These are phyloP conservation scores for Antheraea assamensis DNA, from an alignment of 2,888 invertebrate species.

Conservation along the genomic window DNA sequence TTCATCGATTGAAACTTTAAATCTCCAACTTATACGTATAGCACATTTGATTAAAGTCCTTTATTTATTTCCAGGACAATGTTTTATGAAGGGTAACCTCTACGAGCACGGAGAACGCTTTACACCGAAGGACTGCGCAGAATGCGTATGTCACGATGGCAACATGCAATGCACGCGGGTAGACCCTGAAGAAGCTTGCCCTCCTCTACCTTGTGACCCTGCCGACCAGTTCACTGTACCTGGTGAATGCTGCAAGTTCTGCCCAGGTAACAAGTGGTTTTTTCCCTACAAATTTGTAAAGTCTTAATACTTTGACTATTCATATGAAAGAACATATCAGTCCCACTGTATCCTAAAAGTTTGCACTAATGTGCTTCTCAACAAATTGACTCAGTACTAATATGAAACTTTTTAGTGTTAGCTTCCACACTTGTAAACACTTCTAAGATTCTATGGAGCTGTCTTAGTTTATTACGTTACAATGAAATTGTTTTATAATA, in stretches of 20 bases:
- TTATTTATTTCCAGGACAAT: conserved; percentile 83
- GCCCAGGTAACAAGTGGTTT: conserved; percentile 84
- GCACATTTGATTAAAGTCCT: background rate
- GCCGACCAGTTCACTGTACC: conserved; percentile 90
- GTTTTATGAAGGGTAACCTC: conserved; percentile 84
- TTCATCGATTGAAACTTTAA: background rate
- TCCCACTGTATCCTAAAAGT: too few relatives aligned
- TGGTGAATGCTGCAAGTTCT: conserved; percentile 95
- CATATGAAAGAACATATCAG: too few relatives aligned
- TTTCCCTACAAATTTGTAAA: too few relatives aligned
- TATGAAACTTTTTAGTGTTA: too few relatives aligned
- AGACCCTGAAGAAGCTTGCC: conserved; percentile 89
- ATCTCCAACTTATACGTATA: background rate
- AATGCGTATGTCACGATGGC: conserved; percentile 92
- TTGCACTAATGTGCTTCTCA: too few relatives aligned
- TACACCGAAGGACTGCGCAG: conserved; percentile 89
- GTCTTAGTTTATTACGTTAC: too few relatives aligned
- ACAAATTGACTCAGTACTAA: too few relatives aligned
- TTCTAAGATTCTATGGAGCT: too few relatives aligned
- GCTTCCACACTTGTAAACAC: too few relatives aligned
- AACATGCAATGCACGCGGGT: conserved; percentile 89
- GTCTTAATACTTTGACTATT: too few relatives aligned
- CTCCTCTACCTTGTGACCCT: conserved; percentile 88
- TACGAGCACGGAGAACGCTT: conserved; percentile 91
- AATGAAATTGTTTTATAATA: too few relatives aligned